Conservation (phyloP, 2,797 vertebrate species). For the Melanitta fusca region DNA sequence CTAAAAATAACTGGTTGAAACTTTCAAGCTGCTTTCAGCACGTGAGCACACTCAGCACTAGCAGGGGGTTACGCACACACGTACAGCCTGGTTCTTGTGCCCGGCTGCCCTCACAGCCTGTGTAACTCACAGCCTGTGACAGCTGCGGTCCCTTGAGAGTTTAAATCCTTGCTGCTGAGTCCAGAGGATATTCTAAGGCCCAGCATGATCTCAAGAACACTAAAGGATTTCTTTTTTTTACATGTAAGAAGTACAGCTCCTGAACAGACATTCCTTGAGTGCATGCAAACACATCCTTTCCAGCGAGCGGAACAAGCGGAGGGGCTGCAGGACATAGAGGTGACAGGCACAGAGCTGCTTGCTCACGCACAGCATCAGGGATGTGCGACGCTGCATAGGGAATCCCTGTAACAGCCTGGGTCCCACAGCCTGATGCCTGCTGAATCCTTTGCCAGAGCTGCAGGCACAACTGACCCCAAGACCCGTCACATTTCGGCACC, state of each 20-base stretch:
- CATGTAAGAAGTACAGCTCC: neutral
- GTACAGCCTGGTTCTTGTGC: neutral
- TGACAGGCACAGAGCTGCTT: neutral
- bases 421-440: neutral
- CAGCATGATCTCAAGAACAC: neutral
- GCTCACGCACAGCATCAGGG: accelerated
- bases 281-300: neutral
- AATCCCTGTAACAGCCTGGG: accelerated
- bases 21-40: neutral
- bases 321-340: accelerated
- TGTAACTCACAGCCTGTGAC: neutral
- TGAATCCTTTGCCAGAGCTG: neutral
- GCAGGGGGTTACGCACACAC: accelerated
- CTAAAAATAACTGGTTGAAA: neutral
- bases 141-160: neutral
- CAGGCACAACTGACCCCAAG: neutral
- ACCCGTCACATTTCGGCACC: neutral
- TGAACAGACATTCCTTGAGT: neutral
- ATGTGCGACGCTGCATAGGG: accelerated
- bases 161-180: neutral
- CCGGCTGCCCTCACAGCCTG: neutral
- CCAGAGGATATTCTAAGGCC: neutral
- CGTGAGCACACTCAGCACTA: neutral
- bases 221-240: neutral
- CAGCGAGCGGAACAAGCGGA: neutral